phyloP scores from a whole-genome alignment of 2,113 vertebrate species.

The Rallus limicola region DNA sequence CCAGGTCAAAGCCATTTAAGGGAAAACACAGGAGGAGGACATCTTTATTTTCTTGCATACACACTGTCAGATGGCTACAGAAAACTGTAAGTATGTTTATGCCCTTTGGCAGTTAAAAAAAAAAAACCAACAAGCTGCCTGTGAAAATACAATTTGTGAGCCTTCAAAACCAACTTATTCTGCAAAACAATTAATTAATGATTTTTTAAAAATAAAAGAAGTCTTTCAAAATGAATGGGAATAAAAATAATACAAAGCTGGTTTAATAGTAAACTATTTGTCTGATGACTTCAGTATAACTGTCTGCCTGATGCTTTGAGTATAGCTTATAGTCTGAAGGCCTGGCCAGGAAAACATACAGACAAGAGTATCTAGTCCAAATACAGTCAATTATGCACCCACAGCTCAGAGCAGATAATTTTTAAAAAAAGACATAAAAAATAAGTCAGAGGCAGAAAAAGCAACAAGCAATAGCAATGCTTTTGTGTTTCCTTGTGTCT shows the following conservation, averaged over 20 bases:
- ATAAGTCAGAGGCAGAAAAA: neutral
- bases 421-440: neutral
- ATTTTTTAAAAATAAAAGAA: neutral
- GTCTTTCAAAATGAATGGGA: neutral
- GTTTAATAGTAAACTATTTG: neutral
- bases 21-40: neutral
- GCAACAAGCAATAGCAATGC: neutral
- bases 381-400: neutral
- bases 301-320: neutral
- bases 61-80: neutral
- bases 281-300: too few relatives aligned
- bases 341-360: neutral
- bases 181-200: neutral
- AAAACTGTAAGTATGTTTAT: neutral
- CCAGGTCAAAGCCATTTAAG: slow-evolving; percentile 44
- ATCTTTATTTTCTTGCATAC: neutral
- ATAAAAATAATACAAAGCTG: neutral
- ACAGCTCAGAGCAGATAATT: neutral
- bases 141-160: neutral
- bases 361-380: neutral
- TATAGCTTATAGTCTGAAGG: neutral
- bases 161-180: neutral
- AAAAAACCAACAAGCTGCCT: neutral
- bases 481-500: neutral
- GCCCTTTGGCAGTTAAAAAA: neutral